Evolutionary conservation across 2,113 vertebrate species (phyloP), one percentile per base, ranked within the genome.

Genomic region (Strix uralensis): DNA sequence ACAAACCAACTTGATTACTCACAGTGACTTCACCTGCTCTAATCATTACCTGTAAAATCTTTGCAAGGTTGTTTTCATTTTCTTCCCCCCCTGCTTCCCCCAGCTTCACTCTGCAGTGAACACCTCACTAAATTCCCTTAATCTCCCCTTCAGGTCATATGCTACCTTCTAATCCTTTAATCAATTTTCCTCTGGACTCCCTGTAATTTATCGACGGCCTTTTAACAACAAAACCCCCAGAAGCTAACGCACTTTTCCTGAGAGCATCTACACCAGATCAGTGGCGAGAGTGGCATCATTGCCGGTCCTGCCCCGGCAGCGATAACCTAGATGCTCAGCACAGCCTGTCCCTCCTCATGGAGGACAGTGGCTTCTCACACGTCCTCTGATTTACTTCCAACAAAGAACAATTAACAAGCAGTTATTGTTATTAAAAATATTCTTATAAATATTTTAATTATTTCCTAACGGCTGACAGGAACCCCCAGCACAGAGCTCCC

Each of bases 111-210:
- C 29, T 0, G 9, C 19, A 34, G 65, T 1, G 6, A 90, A 21
- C 51, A 86, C 44, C 80, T 95, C 44, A 30, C 83, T 86, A 72
- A 81, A 78, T 81, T 95, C 67, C 82, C 67, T 70, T 96, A 84
- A 96, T 94, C 88, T 86, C 57, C 20, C 90, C 90, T 94, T 93
- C 69, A 78, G 90, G 96, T 90, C 75, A 86, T 81, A 71, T 0
- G 3, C 20, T 71, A 67, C 78, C 75, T 91, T 91, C 85, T 93
- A 94, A 95, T 92, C 90, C 82, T 88, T 94, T 81, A 74, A 96
- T 96, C 95, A 93, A 34, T 96, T 95, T 88, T 90, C 40, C 51
- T 80, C 51, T 11, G 55, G 66, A 92, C 71, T 88, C 84, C 44
- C 49, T 73, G 81, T 86, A 96, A 92, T 95, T 91, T 92, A 77